phyloP scores from a whole-genome alignment of 2,888 invertebrate genomes.

The Ptycholaimellus sp. region DNA sequence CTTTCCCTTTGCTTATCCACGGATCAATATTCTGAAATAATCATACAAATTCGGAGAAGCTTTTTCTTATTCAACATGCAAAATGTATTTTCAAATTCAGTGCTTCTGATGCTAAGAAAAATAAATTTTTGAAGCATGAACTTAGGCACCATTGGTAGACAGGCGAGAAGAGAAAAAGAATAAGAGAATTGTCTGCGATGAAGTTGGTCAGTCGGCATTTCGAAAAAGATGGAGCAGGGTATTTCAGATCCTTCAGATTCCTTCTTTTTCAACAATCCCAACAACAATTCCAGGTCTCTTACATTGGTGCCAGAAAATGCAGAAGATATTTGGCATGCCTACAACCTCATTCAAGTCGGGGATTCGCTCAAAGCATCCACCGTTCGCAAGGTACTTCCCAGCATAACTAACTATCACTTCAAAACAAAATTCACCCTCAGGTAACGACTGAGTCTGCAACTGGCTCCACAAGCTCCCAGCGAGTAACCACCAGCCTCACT shows the following conservation, averaged over 20 bases:
- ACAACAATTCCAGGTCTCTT: slow-evolving; percentile 45
- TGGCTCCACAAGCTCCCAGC: slow-evolving; percentile 66
- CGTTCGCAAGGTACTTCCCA: slow-evolving; percentile 37
- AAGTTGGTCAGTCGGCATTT: slow-evolving; percentile 7
- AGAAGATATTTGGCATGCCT: slow-evolving; percentile 99
- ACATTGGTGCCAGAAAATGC: slow-evolving; percentile 72
- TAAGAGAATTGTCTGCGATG: no score
- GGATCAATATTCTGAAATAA: no score
- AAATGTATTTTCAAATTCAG: no score
- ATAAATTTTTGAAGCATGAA: no score
- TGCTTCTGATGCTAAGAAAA: no score
- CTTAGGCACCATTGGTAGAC: no score
- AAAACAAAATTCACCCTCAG: slow-evolving; percentile 5
- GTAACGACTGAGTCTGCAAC: slow-evolving; percentile 50
- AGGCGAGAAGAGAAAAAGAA: no score
- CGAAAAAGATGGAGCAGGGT: slow-evolving; percentile 71
- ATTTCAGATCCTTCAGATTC: slow-evolving; percentile 7
- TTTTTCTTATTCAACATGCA: no score
- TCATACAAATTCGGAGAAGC: no score
- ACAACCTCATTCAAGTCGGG: slow-evolving; percentile 69
- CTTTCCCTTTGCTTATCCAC: no score
- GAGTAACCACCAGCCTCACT: slow-evolving; percentile 72
- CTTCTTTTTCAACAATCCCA: no score
- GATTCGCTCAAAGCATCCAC: slow-evolving; percentile 72
- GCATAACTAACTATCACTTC: no score